A percentile compares a stretch with the other conserved stretches of the same genome.
phyloP scores from a whole-genome alignment of 2,888 invertebrate species.

The Ophion ellenae region DNA sequence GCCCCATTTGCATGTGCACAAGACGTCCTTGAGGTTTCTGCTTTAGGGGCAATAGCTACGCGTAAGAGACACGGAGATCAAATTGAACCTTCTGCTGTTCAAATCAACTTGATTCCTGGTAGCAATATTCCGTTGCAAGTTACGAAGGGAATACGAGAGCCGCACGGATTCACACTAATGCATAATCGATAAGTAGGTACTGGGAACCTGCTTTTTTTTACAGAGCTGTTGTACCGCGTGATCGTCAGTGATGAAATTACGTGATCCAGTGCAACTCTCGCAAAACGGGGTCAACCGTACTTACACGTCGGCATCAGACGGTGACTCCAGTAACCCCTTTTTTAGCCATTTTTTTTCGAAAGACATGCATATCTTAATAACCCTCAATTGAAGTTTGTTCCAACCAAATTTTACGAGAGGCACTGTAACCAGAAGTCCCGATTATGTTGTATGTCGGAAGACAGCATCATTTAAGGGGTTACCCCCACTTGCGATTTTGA shows the following conservation, averaged over 20 bases:
- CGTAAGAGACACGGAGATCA: constrained; percentile 34
- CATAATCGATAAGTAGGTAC: constrained; percentile 18
- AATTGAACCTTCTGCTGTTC: constrained; percentile 17
- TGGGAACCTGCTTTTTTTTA: constrained; percentile 38
- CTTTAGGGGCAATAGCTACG: constrained; percentile 55
- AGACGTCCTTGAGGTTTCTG: constrained; percentile 57
- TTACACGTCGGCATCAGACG: not conserved
- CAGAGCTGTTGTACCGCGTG: constrained; percentile 35
- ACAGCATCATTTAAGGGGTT: no score
- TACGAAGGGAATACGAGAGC: constrained; percentile 20
- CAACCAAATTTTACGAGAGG: not conserved
- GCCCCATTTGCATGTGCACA: not conserved
- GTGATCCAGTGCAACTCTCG: constrained; percentile 22
- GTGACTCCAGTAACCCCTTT: not conserved
- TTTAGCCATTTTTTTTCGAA: not conserved
- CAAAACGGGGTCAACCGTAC: constrained; percentile 6
- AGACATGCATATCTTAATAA: not conserved
- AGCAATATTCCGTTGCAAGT: constrained; percentile 9
- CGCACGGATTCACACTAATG: constrained; percentile 25
- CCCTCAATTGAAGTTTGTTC: not conserved
- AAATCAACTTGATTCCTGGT: constrained; percentile 24
- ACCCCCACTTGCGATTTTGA: no score
- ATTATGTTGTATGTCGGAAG: not conserved
- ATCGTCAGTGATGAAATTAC: constrained; percentile 44
- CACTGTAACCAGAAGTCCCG: not conserved